Base-by-base conservation (phyloP, 2,888 invertebrate species). In the Eudemis profundana region DNA sequence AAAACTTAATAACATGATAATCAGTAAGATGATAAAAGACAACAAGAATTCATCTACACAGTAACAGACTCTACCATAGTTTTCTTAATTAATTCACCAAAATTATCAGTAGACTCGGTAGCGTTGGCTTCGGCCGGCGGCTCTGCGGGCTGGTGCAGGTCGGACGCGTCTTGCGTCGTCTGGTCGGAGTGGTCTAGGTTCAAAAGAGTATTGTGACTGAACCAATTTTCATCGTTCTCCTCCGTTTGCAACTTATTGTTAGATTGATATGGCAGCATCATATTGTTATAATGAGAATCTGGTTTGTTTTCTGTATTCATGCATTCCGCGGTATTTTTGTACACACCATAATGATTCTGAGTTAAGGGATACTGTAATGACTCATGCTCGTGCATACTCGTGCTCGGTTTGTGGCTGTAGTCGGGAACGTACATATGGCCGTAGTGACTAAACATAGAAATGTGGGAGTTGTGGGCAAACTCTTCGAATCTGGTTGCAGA, bases 61-160 rank as follows among this genome's bases (percentile, higher is more conserved):
- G 95, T 96, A 77, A 96, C 97, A 77, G 97, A 97, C 87, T 97
- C 97, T 81, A 97, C 97, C 94, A 97, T 97, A 70, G 97, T 96
- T 89, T 97, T 97, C 87, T 97, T 97, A 75, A 97, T 97, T 77
- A 98, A 96, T 92, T 97, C 97, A 60, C 97, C 97, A 81, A 97
- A 97, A 85, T 97, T 97, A 78, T 97, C 96, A 73, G 86, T 85
- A 36, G 84, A 73, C 56, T 91, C 91, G 17, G 78, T 68, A 44
- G 74, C 74, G 69, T 78, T 82, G 78, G 68, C 73, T 69, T 85
- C 84, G 21, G 66, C 63, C 38, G 79, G 71, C 50, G 73, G 67
- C 56, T 73, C 81, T 38, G 80, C 71, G 44, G 78, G 72, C 66
- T 72, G 84, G 68, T 73, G 83, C 44, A 75, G 62, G 42, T 86